These are phyloP conservation scores for Erpobdella octoculata DNA, from an alignment of 2,888 invertebrate genomes.

Conservation along the genomic window DNA sequence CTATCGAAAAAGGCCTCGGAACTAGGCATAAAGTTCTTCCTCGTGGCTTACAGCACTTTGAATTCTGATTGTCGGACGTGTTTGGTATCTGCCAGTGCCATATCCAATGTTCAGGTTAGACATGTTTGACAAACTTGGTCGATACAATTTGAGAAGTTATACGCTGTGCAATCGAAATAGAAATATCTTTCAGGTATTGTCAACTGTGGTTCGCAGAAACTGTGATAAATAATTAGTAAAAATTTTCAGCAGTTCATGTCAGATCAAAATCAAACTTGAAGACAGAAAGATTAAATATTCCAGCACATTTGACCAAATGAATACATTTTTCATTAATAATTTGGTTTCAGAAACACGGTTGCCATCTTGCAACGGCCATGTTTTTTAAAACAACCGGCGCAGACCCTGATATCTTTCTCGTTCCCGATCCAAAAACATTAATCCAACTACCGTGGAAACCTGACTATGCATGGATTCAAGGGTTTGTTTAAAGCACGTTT, in stretches of 20 bases:
- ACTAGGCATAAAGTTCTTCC: conserved; percentile 37
- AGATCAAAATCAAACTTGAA: not conserved
- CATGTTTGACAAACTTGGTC: not conserved
- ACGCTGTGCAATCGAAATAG: no score
- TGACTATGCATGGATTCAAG: conserved; percentile 37
- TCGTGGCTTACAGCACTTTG: conserved; percentile 36
- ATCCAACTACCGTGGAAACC: conserved; percentile 39
- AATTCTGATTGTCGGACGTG: conserved; percentile 35
- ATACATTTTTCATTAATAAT: not conserved
- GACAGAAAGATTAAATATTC: not conserved
- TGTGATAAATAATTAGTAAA: not conserved
- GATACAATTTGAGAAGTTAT: not conserved
- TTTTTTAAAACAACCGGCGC: conserved; percentile 35
- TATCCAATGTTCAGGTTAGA: conserved; percentile 21
- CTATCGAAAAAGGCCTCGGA: conserved; percentile 32
- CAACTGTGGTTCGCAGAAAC: not conserved
- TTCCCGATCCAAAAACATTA: conserved; percentile 37
- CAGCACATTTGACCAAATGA: not conserved
- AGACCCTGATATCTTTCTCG: conserved; percentile 37
- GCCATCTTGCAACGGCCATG: conserved; percentile 36
- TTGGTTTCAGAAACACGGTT: conserved; percentile 35
- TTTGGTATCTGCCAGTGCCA: conserved; percentile 34
- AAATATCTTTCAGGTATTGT: not conserved
- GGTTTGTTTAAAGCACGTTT: conserved; percentile 30
- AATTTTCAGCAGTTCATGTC: not conserved